Base-by-base conservation (phyloP, 2,797 vertebrate species). In the Acanthis flammea region DNA sequence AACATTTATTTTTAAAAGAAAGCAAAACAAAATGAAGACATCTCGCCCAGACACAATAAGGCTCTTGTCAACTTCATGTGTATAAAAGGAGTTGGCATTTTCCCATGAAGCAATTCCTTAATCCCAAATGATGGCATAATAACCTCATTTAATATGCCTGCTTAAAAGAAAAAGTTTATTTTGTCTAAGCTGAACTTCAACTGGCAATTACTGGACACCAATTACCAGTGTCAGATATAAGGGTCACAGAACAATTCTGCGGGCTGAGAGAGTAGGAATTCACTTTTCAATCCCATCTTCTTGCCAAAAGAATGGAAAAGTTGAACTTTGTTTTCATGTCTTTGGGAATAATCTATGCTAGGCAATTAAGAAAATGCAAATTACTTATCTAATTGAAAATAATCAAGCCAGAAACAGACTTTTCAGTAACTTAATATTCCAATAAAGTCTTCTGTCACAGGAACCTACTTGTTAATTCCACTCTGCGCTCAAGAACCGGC, bases 91-190 rank as follows among this genome's bases (percentile, higher is more conserved):
- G 67, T 35, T 81, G 89, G 80, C 94, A 90, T 61, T 92, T 97
- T 96, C 95, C 82, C 78, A 96, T 94, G 94, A 97, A 97, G 58
- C 87, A 89, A 85, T 72, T 92, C 86, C 92, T 96, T 95, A 93
- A 97, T 96, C 96, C 95, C 90, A 96, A 95, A 70, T 91, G 72
- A 96, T 94, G 92, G 91, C 86, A 97, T 95, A 97, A 95, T 83
- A 95, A 91, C 86, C 51, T 90, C 80, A 94, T 86, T 94, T 95
- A 93, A 83, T 91, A 92, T 68, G 89, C 31, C 70, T 80, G 83
- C 68, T 84, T 79, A 83, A 72, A 93, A 95, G 92, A 96, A 95
- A 79, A 84, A 92, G 92, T 96, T 96, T 90, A 95, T 96, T 95
- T 96, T 92, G 93, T 94, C 93, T 81, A 77, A 86, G 77, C 67